These are phyloP conservation scores for Tipula confusa DNA, from an alignment of 2,888 invertebrate genomes.

Conservation along the genomic window DNA sequence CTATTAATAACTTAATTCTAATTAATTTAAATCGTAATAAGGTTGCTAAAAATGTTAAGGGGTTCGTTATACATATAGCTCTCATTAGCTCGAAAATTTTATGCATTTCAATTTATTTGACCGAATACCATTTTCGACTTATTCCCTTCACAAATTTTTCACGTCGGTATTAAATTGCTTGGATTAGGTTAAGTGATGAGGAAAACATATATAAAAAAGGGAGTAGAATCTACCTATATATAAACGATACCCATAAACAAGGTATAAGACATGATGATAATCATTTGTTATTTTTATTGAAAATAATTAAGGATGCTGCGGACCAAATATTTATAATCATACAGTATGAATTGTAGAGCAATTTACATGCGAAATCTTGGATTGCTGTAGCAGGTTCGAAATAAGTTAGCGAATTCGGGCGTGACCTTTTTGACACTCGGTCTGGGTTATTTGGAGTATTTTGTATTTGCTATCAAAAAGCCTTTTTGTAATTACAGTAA, in stretches of 20 bases:
- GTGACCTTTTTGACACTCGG: no score
- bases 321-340: no score
- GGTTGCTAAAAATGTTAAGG: neutral
- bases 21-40: neutral
- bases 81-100: neutral
- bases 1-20: neutral
- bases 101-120: neutral
- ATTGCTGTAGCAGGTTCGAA: no score
- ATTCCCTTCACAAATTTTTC: neutral
- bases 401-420: no score
- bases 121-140: neutral
- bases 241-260: neutral
- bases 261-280: neutral
- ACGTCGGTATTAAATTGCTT: neutral
- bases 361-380: no score
- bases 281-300: slow-evolving; percentile 29
- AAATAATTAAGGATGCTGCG: slow-evolving; percentile 14
- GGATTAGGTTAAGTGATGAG: slow-evolving; percentile 27
- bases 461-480: no score
- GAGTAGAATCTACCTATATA: neutral
- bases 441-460: no score
- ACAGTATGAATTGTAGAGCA: no score
- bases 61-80: neutral
- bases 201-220: slow-evolving; percentile 7
- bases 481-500: no score